Conservation (phyloP, 2,113 vertebrate species). For the Noctilio leporinus region DNA sequence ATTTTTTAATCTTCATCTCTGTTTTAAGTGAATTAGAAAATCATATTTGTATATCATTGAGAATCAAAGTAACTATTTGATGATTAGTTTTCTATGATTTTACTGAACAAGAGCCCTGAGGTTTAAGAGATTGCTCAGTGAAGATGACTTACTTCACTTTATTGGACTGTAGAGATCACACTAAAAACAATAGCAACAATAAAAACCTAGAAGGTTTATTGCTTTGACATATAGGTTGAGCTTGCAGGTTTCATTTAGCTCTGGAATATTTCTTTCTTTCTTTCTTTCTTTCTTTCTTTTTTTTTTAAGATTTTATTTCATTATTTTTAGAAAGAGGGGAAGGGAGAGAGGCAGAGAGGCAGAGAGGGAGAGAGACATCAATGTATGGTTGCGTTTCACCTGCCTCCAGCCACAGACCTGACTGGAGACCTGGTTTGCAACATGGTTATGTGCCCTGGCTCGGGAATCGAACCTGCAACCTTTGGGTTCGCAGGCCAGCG, state of each 20-base stretch:
- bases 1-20: background rate
- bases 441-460: no score
- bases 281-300: no score
- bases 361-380: no score
- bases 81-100: background rate
- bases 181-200: background rate
- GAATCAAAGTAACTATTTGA: background rate
- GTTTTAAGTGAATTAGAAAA: background rate
- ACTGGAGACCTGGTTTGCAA: no score
- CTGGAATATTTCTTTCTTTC: background rate
- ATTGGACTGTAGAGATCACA: background rate
- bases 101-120: background rate
- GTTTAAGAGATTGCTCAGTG: background rate
- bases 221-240: background rate
- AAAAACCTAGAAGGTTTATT: background rate
- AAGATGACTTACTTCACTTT: background rate
- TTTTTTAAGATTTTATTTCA: no score
- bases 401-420: no score
- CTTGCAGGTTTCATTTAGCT: background rate
- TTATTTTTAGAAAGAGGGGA: no score
- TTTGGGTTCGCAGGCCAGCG: no score
- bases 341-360: no score
- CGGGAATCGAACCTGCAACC: no score
- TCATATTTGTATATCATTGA: background rate
- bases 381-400: no score